These are phyloP conservation scores for Saturnia japonica DNA, from an alignment of 2,888 invertebrate genomes.

Conservation along the genomic window DNA sequence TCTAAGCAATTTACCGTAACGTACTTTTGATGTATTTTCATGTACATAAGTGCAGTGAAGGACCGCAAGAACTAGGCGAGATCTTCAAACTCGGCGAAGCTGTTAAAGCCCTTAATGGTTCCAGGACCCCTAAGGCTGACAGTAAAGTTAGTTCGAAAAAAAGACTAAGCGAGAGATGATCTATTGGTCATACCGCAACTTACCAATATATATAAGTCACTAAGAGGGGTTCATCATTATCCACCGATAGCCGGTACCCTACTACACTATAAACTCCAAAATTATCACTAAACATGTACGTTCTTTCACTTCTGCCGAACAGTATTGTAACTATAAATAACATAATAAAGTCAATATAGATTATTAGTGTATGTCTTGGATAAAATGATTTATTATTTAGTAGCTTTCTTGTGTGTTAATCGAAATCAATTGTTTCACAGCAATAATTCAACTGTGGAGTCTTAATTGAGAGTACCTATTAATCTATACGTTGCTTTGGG, in stretches of 20 bases:
- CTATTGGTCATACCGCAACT: neutral
- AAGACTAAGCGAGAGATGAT: no score
- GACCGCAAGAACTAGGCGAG: no score
- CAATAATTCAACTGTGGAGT: slow-evolving; percentile 67
- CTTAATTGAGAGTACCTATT: slow-evolving; percentile 76
- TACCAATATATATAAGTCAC: neutral
- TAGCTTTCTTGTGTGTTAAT: slow-evolving; percentile 73
- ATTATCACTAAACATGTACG: neutral
- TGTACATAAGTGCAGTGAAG: neutral
- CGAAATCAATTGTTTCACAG: slow-evolving; percentile 76
- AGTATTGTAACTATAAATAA: neutral
- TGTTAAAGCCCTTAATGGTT: no score
- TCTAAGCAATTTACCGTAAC: neutral
- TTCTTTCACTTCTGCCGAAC: neutral
- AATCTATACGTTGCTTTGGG: slow-evolving; percentile 57
- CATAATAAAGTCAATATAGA: neutral
- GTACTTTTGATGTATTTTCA: no score
- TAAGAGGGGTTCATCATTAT: neutral
- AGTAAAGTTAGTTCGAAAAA: no score
- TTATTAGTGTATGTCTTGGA: neutral
- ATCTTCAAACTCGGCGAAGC: no score
- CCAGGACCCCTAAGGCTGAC: no score
- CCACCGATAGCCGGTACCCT: neutral
- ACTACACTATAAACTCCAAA: neutral
- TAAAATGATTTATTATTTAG: slow-evolving; percentile 66